A percentile compares a stretch with the other conserved stretches of the same genome.
Evolutionary conservation across 2,113 vertebrate genomes (phyloP).

Genomic region (Pongo abelii): DNA sequence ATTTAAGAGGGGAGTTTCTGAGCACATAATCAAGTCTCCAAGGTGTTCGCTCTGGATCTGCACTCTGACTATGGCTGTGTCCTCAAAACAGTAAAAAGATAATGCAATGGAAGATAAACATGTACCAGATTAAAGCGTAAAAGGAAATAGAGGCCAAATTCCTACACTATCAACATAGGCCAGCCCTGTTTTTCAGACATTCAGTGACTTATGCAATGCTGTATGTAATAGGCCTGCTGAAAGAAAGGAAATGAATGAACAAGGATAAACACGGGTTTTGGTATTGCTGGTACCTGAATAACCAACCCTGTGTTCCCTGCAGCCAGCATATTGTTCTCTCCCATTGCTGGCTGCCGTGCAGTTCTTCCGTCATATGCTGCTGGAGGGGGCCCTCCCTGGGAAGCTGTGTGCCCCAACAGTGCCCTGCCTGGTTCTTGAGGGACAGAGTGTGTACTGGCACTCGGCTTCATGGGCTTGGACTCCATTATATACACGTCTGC

Average conservation of each 20-base stretch:
- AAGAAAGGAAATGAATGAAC: background rate
- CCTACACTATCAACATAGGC: background rate
- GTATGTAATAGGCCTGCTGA: background rate
- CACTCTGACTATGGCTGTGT: background rate
- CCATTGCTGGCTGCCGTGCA: rapidly evolving
- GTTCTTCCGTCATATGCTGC: background rate
- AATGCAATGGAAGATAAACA: background rate
- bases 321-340: background rate
- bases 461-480: background rate
- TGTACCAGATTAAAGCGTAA: background rate
- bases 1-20: background rate
- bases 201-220: background rate
- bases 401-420: background rate
- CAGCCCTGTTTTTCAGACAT: background rate
- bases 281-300: background rate
- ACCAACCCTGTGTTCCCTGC: background rate
- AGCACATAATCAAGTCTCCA: background rate
- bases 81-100: constrained; percentile 27
- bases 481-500: background rate
- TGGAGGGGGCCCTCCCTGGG: background rate
- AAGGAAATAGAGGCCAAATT: background rate
- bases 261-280: background rate
- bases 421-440: background rate
- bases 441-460: background rate
- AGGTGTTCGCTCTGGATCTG: background rate